Evolutionary conservation across 2,888 invertebrate species (phyloP).

Genomic region (Eupithecia exiguata): DNA sequence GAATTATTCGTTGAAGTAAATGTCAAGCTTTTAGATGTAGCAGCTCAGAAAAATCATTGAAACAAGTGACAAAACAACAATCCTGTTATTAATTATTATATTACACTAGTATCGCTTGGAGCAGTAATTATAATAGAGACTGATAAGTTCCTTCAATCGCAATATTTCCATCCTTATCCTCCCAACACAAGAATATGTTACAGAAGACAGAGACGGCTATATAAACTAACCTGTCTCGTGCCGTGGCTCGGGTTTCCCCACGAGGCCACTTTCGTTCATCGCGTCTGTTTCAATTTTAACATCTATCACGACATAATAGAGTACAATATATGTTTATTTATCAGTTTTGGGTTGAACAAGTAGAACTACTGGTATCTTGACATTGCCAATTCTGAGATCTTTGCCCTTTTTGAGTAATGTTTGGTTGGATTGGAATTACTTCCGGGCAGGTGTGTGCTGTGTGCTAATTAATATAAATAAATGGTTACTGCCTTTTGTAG

Average conservation of each 20-base stretch:
- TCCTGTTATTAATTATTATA: too few species aligned
- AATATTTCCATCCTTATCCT: slow-evolving; percentile 48
- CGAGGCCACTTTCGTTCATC: slow-evolving; percentile 63
- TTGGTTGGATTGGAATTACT: slow-evolving; percentile 24
- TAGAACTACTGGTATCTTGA: slow-evolving; percentile 37
- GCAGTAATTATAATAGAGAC: slow-evolving; percentile 72
- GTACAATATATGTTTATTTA: slow-evolving; percentile 31
- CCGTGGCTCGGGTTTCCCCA: slow-evolving; percentile 66
- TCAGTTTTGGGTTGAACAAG: slow-evolving; percentile 37
- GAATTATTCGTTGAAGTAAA: not conserved
- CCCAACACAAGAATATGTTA: slow-evolving; percentile 33
- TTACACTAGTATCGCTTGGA: slow-evolving; percentile 60
- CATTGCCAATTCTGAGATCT: slow-evolving; percentile 50
- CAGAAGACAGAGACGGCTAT: slow-evolving; percentile 51
- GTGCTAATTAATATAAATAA: slow-evolving; percentile 16
- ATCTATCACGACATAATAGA: slow-evolving; percentile 39
- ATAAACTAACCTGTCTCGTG: slow-evolving; percentile 62
- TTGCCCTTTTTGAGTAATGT: slow-evolving; percentile 32
- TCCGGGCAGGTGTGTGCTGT: slow-evolving; percentile 35
- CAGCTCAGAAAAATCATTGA: slow-evolving; percentile 47
- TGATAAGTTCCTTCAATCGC: slow-evolving; percentile 72
- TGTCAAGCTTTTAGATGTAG: not conserved
- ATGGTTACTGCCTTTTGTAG: slow-evolving; percentile 19
- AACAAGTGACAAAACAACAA: slow-evolving; percentile 37
- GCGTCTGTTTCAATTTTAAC: slow-evolving; percentile 45